Conservation (phyloP, 2,113 vertebrate genomes). For the Martes martes region DNA sequence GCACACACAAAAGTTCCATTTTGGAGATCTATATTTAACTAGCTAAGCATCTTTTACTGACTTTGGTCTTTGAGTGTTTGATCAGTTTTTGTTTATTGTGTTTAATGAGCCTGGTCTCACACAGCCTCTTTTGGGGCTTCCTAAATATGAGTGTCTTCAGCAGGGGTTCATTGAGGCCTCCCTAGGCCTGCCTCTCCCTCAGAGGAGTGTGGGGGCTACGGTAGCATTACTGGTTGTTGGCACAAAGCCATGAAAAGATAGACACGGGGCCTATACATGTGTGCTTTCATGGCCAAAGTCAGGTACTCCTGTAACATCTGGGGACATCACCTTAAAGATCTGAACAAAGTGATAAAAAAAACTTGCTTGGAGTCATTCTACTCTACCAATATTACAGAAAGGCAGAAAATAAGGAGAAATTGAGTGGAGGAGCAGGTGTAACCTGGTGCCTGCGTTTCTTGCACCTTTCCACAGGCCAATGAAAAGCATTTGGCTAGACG, state of each 20-base stretch:
- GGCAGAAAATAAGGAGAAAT: neutral
- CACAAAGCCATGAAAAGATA: neutral
- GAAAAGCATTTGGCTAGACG: neutral
- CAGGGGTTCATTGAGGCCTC: neutral
- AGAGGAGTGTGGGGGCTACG: neutral
- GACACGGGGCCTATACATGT: neutral
- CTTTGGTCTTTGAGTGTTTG: slow-evolving; percentile 41
- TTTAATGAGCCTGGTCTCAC: slow-evolving; percentile 18
- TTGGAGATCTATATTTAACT: slow-evolving; percentile 57
- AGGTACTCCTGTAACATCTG: neutral
- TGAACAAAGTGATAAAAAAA: neutral
- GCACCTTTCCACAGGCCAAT: neutral
- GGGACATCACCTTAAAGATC: neutral
- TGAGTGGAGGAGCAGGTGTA: neutral
- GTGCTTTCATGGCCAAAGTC: neutral
- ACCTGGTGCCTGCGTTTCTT: neutral
- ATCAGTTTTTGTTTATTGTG: slow-evolving; percentile 55
- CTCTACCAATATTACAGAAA: neutral
- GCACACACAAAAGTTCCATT: slow-evolving; percentile 10
- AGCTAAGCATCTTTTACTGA: slow-evolving; percentile 38
- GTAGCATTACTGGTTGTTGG: neutral
- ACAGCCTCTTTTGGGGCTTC: neutral
- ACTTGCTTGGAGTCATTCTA: neutral
- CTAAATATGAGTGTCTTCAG: neutral
- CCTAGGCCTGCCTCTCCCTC: neutral